A percentile compares a stretch with the other conserved stretches of the same genome.
phyloP scores from a whole-genome alignment of 2,888 invertebrate species.

The Platyscelio sp. region DNA sequence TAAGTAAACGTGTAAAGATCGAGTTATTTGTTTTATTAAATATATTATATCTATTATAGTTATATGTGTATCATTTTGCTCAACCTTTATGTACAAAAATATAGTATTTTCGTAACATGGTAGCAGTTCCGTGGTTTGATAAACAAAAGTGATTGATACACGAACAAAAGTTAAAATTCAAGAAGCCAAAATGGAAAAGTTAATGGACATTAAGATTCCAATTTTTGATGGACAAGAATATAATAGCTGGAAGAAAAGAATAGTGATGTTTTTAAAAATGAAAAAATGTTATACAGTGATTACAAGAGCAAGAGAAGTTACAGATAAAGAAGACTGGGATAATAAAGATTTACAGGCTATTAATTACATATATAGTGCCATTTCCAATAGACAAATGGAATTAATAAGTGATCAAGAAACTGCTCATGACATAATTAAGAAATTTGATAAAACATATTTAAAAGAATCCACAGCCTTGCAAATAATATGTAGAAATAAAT shows the following conservation, averaged over 20 bases:
- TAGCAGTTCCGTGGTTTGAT: too few relatives aligned
- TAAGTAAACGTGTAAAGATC: too few relatives aligned
- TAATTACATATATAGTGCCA: constrained; percentile 67
- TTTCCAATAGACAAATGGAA: constrained; percentile 69
- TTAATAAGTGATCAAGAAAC: constrained; percentile 65
- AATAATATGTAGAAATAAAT: constrained; percentile 72
- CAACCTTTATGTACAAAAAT: too few relatives aligned
- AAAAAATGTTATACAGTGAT: constrained; percentile 54
- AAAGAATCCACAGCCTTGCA: constrained; percentile 74
- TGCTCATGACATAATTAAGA: constrained; percentile 71
- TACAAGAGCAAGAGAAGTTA: not conserved
- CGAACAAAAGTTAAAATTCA: too few relatives aligned
- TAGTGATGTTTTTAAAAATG: constrained; percentile 54
- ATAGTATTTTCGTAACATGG: too few relatives aligned
- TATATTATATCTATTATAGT: too few relatives aligned
- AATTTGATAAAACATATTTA: constrained; percentile 72
- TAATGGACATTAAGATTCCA: too few relatives aligned
- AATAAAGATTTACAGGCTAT: constrained; percentile 71
- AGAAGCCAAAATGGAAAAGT: too few relatives aligned
- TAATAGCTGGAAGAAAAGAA: constrained; percentile 72
- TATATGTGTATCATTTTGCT: too few relatives aligned
- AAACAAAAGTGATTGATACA: too few relatives aligned
- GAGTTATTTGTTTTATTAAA: too few relatives aligned
- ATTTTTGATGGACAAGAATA: too few relatives aligned
- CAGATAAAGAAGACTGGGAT: constrained; percentile 64